Conservation (phyloP, 2,797 vertebrate genomes). For the Sternotherus odoratus region DNA sequence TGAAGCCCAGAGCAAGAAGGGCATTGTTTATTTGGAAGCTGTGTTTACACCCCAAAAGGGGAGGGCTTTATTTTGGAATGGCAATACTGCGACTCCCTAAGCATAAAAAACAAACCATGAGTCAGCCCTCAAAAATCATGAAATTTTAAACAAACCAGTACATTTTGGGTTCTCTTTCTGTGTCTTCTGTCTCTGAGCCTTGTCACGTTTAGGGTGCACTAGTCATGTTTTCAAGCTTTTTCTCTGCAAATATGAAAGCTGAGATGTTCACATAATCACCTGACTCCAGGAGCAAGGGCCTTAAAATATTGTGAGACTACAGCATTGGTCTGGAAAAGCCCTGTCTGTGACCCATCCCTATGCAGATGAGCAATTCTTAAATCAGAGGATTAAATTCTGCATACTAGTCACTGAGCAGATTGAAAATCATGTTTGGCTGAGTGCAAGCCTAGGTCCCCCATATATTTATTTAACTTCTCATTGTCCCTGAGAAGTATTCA, state of each 20-base stretch:
- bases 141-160: neutral
- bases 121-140: neutral
- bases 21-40: neutral
- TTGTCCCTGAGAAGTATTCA: neutral
- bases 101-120: neutral
- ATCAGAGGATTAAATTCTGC: neutral
- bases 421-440: neutral
- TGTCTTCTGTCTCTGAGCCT: neutral
- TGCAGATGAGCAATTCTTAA: neutral
- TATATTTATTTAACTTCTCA: neutral
- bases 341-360: neutral
- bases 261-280: neutral
- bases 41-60: neutral
- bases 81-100: fast-evolving
- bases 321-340: neutral
- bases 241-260: neutral
- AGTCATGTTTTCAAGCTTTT: neutral
- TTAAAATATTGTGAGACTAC: fast-evolving
- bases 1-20: neutral
- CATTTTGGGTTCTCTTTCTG: neutral
- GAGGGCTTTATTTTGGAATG: neutral
- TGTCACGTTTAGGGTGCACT: neutral
- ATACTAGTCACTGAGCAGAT: neutral
- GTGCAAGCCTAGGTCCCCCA: neutral
- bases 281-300: neutral